These are phyloP conservation scores for Pollachius pollachius DNA, from an alignment of 2,113 vertebrate species.

Conservation along the genomic window DNA sequence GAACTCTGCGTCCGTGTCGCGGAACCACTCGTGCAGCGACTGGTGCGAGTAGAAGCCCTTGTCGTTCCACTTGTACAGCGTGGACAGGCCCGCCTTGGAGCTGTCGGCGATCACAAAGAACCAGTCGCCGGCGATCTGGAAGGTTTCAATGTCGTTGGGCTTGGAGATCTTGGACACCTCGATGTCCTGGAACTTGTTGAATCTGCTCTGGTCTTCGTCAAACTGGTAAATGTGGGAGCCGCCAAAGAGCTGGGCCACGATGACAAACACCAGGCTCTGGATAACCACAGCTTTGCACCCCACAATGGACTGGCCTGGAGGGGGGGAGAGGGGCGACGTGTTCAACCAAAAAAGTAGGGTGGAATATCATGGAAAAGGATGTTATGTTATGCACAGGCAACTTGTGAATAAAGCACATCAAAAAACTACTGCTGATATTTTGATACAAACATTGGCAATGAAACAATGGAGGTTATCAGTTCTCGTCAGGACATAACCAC, in stretches of 20 bases:
- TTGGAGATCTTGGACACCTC: slow-evolving; percentile 96
- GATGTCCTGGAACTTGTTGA: slow-evolving; percentile 97
- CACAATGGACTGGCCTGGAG: slow-evolving; percentile 93
- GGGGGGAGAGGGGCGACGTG: not conserved
- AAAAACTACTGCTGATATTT: too few relatives aligned
- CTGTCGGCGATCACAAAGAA: slow-evolving; percentile 97
- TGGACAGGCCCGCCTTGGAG: slow-evolving; percentile 95
- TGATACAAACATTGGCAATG: too few relatives aligned
- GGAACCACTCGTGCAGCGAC: slow-evolving; percentile 95
- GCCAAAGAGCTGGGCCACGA: slow-evolving; percentile 96
- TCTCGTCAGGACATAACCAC: not conserved
- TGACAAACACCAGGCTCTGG: slow-evolving; percentile 92
- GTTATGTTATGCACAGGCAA: too few relatives aligned
- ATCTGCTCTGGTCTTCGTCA: slow-evolving; percentile 93
- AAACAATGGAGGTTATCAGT: too few relatives aligned
- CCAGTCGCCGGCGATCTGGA: slow-evolving; percentile 88
- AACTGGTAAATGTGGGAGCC: slow-evolving; percentile 98
- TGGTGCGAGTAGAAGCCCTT: slow-evolving; percentile 97
- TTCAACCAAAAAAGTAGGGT: too few relatives aligned
- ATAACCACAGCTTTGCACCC: slow-evolving; percentile 95
- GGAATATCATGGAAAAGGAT: too few relatives aligned
- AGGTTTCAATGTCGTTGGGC: slow-evolving; percentile 94
- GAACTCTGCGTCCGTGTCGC: slow-evolving; percentile 94
- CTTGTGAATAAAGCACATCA: too few relatives aligned
- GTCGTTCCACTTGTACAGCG: slow-evolving; percentile 96